These are phyloP conservation scores for Oscheius sp. DNA, from an alignment of 2,888 invertebrate species.

Conservation along the genomic window DNA sequence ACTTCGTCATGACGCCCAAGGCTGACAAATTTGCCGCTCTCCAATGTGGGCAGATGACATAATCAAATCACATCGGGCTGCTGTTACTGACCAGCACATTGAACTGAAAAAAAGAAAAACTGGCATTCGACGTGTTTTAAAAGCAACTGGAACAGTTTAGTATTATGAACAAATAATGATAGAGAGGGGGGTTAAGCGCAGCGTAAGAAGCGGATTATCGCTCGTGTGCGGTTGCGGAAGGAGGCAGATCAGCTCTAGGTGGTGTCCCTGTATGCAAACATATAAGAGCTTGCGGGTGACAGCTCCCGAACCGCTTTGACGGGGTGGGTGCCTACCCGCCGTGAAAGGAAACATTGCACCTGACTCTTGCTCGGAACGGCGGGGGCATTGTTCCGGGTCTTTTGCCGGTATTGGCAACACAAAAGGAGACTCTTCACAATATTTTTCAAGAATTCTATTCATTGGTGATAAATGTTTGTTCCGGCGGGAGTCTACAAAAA, in stretches of 20 bases:
- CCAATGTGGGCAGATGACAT: neutral
- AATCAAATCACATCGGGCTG: slow-evolving; percentile 14
- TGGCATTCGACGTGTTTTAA: neutral
- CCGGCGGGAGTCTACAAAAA: slow-evolving; percentile 4
- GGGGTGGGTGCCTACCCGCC: slow-evolving; percentile 1
- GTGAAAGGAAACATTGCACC: slow-evolving; percentile 20
- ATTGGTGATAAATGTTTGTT: no score
- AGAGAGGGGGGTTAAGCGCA: slow-evolving; percentile 10
- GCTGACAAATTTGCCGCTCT: neutral
- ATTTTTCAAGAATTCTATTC: no score
- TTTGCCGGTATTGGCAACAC: no score
- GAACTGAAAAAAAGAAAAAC: neutral
- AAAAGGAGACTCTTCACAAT: no score
- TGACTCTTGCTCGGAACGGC: no score
- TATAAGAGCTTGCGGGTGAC: slow-evolving; percentile 34
- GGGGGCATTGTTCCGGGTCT: slow-evolving; percentile 5
- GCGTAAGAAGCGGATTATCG: slow-evolving; percentile 31
- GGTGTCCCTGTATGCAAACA: slow-evolving; percentile 29
- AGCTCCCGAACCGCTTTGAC: slow-evolving; percentile 37
- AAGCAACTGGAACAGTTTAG: neutral
- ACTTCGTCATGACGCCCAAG: neutral
- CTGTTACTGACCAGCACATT: slow-evolving; percentile 9
- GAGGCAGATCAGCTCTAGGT: neutral
- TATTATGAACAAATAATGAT: neutral
- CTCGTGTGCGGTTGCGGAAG: slow-evolving; percentile 34